Conservation (phyloP, 2,797 vertebrate genomes). For the Pterois miles region DNA sequence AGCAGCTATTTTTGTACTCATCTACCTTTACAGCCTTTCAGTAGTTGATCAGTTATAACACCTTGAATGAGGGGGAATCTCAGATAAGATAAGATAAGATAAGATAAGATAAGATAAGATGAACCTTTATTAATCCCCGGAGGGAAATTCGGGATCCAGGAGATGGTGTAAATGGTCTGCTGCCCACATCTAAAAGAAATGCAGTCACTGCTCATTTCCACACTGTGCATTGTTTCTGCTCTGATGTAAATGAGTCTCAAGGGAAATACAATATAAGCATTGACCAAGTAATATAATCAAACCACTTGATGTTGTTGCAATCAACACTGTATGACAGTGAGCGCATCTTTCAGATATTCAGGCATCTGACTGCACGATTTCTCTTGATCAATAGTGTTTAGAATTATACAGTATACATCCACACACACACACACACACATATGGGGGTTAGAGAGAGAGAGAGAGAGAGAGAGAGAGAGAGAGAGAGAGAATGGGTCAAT, state of each 20-base stretch:
- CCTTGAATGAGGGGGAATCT: not conserved
- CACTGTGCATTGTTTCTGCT: conserved; percentile 11
- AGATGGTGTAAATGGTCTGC: not conserved
- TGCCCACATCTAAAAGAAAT: conserved; percentile 3
- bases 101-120: no score
- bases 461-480: no score
- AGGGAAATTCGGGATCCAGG: no score
- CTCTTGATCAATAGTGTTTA: not conserved
- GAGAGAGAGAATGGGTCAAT: no score
- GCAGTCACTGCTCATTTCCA: conserved; percentile 3
- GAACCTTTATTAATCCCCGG: no score
- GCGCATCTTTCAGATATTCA: conserved; percentile 27
- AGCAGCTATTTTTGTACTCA: not conserved
- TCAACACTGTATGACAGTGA: conserved; percentile 30
- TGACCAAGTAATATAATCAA: conserved; percentile 21
- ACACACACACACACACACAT: no score
- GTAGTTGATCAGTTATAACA: not conserved
- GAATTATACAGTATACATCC: no score
- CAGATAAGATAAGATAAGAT: no score
- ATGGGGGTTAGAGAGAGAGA: no score
- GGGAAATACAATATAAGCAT: conserved; percentile 25
- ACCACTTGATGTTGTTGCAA: conserved; percentile 19
- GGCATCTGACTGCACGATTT: conserved; percentile 22
- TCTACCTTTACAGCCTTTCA: not conserved
- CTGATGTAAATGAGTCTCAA: conserved; percentile 16